Evolutionary conservation across 2,113 vertebrate species (phyloP), one percentile per base, ranked within the genome.

Genomic region (Vimba vimba): DNA sequence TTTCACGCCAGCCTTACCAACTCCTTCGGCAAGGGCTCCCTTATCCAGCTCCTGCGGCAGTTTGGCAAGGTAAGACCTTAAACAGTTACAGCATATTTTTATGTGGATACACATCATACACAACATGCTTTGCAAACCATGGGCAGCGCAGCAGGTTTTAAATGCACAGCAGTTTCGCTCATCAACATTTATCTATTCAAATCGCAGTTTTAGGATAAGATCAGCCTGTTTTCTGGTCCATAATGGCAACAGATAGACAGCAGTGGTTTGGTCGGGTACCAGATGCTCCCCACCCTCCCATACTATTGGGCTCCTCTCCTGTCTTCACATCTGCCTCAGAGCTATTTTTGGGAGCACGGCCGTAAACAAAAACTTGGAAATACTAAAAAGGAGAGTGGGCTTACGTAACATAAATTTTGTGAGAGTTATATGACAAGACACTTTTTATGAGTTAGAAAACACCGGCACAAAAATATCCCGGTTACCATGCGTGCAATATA

Each of bases 1-100:
- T 99, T 99, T 91, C 98, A 99, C 0, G 97, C 98, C 79, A 99
- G 98, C 92, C 97, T 99, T 86, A 99, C 98, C 19, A 99, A 99
- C 91, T 96, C 98, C 0, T 99, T 99, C 64, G 98, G 98, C 71
- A 99, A 99, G 91, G 98, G 98, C 85, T 97, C 97, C 1, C 97
- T 99, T 89, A 99, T 99, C 87, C 98, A 99, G 91, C 97, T 99
- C 50, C 92, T 99, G 0, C 93, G 98, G 86, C 98, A 99, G 92
- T 99, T 99, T 94, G 97, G 98, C 90, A 99, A 99, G 97, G 98
- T 99, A 95, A 74, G 86, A 27, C 11, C 15, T 69, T 33, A 71
- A 57, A 66, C 4, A 52, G 25, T 55, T 71, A 76, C 2, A 10
- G 11, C 6, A 9, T 50, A 7, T 45, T 47, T n/a, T 27, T 55